Evolutionary conservation across 35 echinoderm and acorn worm genomes (phyloP), one percentile per base, ranked within the genome.

Genomic region (Patiria miniata): DNA sequence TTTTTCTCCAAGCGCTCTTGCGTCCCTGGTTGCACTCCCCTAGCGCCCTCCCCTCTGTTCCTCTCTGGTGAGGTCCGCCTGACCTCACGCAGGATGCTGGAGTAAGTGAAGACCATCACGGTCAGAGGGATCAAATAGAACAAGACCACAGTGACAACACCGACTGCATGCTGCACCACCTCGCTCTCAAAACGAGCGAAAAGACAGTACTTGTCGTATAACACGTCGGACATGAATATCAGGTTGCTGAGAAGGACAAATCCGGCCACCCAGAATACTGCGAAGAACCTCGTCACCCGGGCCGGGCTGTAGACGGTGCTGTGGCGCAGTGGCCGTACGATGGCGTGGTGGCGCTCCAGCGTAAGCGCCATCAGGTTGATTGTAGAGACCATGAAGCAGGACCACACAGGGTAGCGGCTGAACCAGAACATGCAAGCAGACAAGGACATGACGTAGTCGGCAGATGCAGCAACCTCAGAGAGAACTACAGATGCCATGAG

Each of bases 101-200:
- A 26, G 50, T 92, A 92, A 21, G 80, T 58, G 9, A 87, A 87
- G 10, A 87, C 23, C 90, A 92, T 92, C 37, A 87, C 69, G 18
- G 23, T 39, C 1, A 92, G 39, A 8, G 90, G 90, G 40, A 92
- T 3, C 9, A 92, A 32, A 44, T 79, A 87, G 29, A 42, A 51
- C 0, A 87, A 7, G 17, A 92, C 6, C 52, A 87, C 61, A 1
- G 51, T 57, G 4, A 87, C 8, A n/a, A 61, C 52, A 9, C 68
- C 82, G 34, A 84, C 22, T 9, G 2, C 84, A 84, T 39, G 47
- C 77, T 7, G 79, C 32, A 47, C 42, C 17, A 36, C 28, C 21
- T 87, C 8, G 1, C 55, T 12, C 33, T 33, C 15, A 0, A 22
- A 8, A 14, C 79, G 82, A 2, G 47, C 19, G 32, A 61, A 52